phyloP scores from a whole-genome alignment of 2,797 vertebrate species.

The Loris lydekkerianus region DNA sequence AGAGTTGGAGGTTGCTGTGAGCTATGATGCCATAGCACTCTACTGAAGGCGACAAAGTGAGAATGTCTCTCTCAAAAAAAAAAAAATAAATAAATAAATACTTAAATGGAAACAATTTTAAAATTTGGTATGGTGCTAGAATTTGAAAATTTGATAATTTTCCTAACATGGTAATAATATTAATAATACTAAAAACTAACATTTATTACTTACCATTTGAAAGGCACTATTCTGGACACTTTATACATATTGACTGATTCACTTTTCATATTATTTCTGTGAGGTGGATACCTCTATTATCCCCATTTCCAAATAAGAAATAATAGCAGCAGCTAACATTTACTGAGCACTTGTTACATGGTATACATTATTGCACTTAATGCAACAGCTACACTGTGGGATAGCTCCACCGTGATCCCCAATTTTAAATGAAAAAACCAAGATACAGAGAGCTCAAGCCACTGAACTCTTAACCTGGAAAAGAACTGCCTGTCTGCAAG shows the following conservation, averaged over 20 bases:
- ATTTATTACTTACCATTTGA: neutral
- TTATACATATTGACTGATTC: neutral
- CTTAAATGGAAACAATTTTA: neutral
- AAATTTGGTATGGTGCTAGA: neutral
- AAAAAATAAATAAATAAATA: neutral
- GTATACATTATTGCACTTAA: neutral
- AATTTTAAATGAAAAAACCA: neutral
- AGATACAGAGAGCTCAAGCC: neutral
- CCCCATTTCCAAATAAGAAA: constrained; percentile 1
- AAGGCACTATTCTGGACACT: neutral
- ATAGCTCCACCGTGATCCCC: neutral
- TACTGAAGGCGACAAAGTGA: no score
- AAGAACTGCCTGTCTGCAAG: neutral
- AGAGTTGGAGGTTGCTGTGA: no score
- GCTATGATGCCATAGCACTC: no score
- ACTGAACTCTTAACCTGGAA: neutral
- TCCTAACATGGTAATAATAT: neutral
- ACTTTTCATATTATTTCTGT: neutral
- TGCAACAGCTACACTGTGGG: neutral
- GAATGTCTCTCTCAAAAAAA: no score
- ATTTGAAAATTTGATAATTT: neutral
- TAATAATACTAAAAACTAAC: neutral
- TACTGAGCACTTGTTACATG: neutral
- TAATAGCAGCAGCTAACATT: neutral
- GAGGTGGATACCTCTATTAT: neutral